Percentiles rank a stretch among this genome's conserved stretches.
phyloP scores from a whole-genome alignment of 2,888 invertebrate genomes.

The Yponomeuta plumbellus region DNA sequence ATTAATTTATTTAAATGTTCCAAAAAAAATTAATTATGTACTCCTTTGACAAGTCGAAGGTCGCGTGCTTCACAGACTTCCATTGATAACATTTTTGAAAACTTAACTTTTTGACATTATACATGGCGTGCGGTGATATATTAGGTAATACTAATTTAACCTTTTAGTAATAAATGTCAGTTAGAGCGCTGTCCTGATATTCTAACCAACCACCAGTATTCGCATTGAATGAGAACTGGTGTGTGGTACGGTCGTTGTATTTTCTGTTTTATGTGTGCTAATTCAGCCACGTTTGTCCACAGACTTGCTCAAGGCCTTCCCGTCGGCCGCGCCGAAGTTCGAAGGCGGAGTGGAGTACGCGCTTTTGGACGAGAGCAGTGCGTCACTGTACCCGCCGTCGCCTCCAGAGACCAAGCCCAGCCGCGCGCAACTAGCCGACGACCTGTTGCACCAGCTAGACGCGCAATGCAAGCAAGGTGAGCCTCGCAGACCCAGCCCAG shows the following conservation, averaged over 20 bases:
- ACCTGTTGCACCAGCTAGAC: slow-evolving; percentile 81
- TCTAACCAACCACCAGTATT: background rate
- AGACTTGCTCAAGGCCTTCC: slow-evolving; percentile 66
- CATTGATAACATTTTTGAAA: background rate
- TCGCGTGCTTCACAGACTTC: background rate
- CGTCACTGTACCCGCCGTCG: slow-evolving; percentile 50
- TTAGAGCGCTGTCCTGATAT: background rate
- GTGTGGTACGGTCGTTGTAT: too few relatives aligned
- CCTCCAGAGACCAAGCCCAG: slow-evolving; percentile 66
- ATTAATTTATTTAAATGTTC: background rate
- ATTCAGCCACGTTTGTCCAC: slow-evolving; percentile 25
- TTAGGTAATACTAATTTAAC: background rate
- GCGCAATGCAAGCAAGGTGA: slow-evolving; percentile 82
- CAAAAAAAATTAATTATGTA: background rate
- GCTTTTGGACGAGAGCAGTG: slow-evolving; percentile 45
- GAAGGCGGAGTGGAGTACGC: slow-evolving; percentile 40
- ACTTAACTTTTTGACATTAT: background rate
- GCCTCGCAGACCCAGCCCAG: slow-evolving; percentile 13
- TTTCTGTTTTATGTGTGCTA: too few relatives aligned
- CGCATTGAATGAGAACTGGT: too few relatives aligned
- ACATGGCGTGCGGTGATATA: background rate
- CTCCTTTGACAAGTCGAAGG: background rate
- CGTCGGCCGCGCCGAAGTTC: slow-evolving; percentile 56
- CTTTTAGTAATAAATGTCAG: background rate
- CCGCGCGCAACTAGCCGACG: slow-evolving; percentile 78